phyloP scores from a whole-genome alignment of 2,888 invertebrate genomes.

The Ptilodon capucinus region DNA sequence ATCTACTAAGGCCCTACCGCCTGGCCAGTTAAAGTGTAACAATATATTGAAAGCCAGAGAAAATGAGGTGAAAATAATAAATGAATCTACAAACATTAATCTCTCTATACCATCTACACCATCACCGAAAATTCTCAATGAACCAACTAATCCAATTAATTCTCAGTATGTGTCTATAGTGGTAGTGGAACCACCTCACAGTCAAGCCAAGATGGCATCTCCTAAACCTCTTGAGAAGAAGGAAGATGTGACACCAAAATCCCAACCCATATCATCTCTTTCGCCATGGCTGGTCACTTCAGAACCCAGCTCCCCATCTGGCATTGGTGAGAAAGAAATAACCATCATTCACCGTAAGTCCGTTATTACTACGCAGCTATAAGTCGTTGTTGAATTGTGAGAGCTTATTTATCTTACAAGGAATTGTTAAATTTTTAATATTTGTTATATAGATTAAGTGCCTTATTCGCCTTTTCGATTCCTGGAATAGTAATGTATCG shows the following conservation, averaged over 20 bases:
- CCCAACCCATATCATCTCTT: constrained; percentile 85
- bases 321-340: constrained; percentile 84
- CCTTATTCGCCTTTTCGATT: constrained; percentile 26
- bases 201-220: constrained; percentile 60
- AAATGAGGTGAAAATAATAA: constrained; percentile 74
- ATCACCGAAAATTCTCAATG: constrained; percentile 80
- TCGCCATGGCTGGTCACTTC: constrained; percentile 93
- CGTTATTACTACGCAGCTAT: constrained; percentile 92
- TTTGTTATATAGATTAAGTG: constrained; percentile 55
- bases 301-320: constrained; percentile 85
- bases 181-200: constrained; percentile 71
- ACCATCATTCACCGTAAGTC: constrained; percentile 91
- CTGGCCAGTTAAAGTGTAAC: constrained; percentile 95
- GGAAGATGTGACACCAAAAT: constrained; percentile 78
- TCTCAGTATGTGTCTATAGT: constrained; percentile 79
- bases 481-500: constrained; percentile 1
- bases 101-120: constrained; percentile 72
- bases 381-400: constrained; percentile 11
- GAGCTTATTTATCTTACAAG: background rate
- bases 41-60: constrained; percentile 93
- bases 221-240: constrained; percentile 77
- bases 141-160: constrained; percentile 67
- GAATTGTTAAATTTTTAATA: background rate
- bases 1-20: constrained; percentile 89
- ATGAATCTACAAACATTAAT: constrained; percentile 71